Percentiles rank a stretch among this genome's conserved stretches.
Evolutionary conservation across 2,113 vertebrate species (phyloP).

Genomic region (Archilochus colubris): DNA sequence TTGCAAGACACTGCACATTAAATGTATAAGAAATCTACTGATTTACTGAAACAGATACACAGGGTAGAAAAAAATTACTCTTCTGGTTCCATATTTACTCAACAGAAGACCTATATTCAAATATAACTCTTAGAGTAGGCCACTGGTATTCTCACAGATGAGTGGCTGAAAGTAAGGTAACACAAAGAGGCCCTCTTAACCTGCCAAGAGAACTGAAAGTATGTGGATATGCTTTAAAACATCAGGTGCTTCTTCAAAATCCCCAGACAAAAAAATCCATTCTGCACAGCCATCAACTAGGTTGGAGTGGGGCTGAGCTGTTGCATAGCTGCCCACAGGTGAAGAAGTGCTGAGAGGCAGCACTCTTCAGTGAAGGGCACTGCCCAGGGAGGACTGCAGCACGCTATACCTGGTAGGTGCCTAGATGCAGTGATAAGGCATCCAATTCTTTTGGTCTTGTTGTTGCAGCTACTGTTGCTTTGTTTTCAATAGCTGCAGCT

Average conservation of each 20-base stretch:
- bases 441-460: not conserved
- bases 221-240: not conserved
- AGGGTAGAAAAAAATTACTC: not conserved
- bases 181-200: not conserved
- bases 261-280: not conserved
- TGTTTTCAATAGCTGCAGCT: slow-evolving; percentile 42
- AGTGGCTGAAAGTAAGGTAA: not conserved
- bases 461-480: not conserved
- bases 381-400: not conserved
- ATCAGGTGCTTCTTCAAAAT: not conserved
- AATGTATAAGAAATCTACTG: not conserved
- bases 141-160: not conserved
- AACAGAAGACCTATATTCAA: not conserved
- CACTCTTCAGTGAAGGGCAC: not conserved
- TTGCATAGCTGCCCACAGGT: not conserved
- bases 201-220: not conserved
- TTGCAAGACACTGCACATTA: not conserved
- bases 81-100: not conserved
- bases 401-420: not conserved
- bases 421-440: not conserved
- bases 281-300: not conserved
- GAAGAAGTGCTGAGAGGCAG: not conserved
- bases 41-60: not conserved
- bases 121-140: not conserved
- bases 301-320: not conserved